These are phyloP conservation scores for Euplexia lucipara DNA, from an alignment of 2,888 invertebrate species.

Conservation along the genomic window DNA sequence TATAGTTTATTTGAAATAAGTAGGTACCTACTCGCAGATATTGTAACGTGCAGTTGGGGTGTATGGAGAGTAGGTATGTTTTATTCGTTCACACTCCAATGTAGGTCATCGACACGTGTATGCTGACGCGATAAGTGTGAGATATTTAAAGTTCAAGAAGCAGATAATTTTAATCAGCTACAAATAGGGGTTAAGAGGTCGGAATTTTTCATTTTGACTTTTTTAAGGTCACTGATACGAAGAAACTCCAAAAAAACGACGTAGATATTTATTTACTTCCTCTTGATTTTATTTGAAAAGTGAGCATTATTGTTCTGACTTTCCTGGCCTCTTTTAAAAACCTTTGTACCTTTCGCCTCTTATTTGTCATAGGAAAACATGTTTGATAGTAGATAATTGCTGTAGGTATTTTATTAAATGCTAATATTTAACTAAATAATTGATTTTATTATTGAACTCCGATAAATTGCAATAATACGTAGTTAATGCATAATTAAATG, in stretches of 20 bases:
- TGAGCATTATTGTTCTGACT: background rate
- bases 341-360: too few relatives aligned
- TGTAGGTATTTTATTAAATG: background rate
- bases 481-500: slow-evolving; percentile 11
- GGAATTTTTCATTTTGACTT: background rate
- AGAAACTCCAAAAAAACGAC: background rate
- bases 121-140: slow-evolving; percentile 42
- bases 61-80: slow-evolving; percentile 7
- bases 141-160: slow-evolving; percentile 1
- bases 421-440: slow-evolving; percentile 1
- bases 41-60: slow-evolving; percentile 31
- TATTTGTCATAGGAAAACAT: background rate
- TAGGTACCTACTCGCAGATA: slow-evolving; percentile 17
- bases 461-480: slow-evolving; percentile 19
- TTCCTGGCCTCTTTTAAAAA: too few relatives aligned
- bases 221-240: background rate
- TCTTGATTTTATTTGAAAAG: too few relatives aligned
- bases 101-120: slow-evolving; percentile 34
- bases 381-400: too few relatives aligned
- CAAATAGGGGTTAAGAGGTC: slow-evolving; percentile 5
- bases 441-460: slow-evolving; percentile 22
- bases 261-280: too few relatives aligned
- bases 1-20: slow-evolving; percentile 45
- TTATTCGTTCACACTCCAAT: slow-evolving; percentile 23
- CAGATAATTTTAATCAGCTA: slow-evolving; percentile 11